Conservation (phyloP, 2,888 invertebrate genomes). For the Conops quadrifasciatus region DNA sequence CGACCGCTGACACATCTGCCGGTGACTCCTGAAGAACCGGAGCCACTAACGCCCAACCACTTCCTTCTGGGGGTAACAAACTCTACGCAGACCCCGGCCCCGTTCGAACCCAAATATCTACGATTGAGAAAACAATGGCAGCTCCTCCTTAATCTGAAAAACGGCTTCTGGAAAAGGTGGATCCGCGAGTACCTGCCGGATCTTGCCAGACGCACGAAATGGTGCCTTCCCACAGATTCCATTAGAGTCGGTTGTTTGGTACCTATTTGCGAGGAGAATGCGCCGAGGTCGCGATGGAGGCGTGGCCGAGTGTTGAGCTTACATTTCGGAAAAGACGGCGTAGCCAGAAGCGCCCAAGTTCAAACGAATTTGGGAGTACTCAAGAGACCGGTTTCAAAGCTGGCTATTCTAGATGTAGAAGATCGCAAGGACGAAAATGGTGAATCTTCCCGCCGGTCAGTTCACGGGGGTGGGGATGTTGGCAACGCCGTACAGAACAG, state of each 20-base stretch:
- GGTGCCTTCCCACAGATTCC: conserved; percentile 22
- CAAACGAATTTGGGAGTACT: conserved; percentile 22
- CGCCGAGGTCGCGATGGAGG: conserved; percentile 25
- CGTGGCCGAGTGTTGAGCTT: conserved; percentile 24
- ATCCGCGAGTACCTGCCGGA: conserved; percentile 35
- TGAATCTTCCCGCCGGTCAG: conserved; percentile 29
- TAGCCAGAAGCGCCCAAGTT: conserved; percentile 17
- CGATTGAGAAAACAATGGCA: conserved; percentile 13
- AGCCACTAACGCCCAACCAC: conserved; percentile 37
- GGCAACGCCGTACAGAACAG: conserved; percentile 13
- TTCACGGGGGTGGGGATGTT: conserved; percentile 36
- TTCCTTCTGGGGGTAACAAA: conserved; percentile 34
- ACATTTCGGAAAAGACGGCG: conserved; percentile 23
- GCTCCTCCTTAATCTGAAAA: conserved; percentile 22
- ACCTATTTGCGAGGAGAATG: conserved; percentile 25
- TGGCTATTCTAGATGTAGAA: conserved; percentile 25
- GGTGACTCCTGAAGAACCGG: conserved; percentile 31
- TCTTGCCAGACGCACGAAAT: conserved; percentile 34
- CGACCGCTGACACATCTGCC: conserved; percentile 39
- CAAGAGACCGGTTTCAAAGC: conserved; percentile 23
- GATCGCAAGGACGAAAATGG: conserved; percentile 10
- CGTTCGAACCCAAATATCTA: conserved; percentile 12
- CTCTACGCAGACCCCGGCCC: conserved; percentile 32
- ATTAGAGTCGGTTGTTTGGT: conserved; percentile 29
- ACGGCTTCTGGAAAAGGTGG: conserved; percentile 22